phyloP scores from a whole-genome alignment of 2,888 invertebrate genomes.

The Andricus quercusramuli region DNA sequence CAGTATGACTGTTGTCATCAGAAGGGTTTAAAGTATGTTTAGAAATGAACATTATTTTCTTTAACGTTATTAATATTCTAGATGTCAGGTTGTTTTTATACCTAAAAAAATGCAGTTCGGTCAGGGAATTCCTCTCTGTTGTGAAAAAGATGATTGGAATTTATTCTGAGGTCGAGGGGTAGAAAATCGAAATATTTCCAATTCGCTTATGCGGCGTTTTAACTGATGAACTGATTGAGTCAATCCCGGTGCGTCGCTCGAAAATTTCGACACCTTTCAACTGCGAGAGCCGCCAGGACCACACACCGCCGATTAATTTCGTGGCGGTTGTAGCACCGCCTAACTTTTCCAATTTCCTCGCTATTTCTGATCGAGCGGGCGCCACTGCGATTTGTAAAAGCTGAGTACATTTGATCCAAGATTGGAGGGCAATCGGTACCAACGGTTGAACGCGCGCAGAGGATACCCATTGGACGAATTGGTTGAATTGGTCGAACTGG shows the following conservation, averaged over 20 bases:
- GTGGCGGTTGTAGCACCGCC: constrained; percentile 21
- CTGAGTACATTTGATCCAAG: constrained; percentile 39
- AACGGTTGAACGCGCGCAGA: constrained; percentile 40
- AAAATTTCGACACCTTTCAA: constrained; percentile 36
- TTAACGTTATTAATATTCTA: too few species aligned
- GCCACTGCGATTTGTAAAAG: constrained; percentile 40
- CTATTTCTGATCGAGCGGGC: constrained; percentile 38
- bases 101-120: too few species aligned
- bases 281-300: constrained; percentile 15
- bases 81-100: too few species aligned
- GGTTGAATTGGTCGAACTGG: neutral
- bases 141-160: neutral
- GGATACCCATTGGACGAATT: constrained; percentile 21
- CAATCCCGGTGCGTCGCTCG: constrained; percentile 26
- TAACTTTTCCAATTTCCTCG: constrained; percentile 44
- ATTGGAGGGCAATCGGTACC: constrained; percentile 31
- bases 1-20: too few species aligned
- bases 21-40: too few species aligned
- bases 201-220: constrained; percentile 24
- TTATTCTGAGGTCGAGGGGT: neutral
- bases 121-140: neutral
- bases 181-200: constrained; percentile 2
- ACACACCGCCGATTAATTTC: constrained; percentile 40
- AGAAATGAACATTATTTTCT: too few species aligned
- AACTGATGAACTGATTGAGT: constrained; percentile 32